phyloP scores from a whole-genome alignment of 2,113 vertebrate species.

The Heptranchias perlo region DNA sequence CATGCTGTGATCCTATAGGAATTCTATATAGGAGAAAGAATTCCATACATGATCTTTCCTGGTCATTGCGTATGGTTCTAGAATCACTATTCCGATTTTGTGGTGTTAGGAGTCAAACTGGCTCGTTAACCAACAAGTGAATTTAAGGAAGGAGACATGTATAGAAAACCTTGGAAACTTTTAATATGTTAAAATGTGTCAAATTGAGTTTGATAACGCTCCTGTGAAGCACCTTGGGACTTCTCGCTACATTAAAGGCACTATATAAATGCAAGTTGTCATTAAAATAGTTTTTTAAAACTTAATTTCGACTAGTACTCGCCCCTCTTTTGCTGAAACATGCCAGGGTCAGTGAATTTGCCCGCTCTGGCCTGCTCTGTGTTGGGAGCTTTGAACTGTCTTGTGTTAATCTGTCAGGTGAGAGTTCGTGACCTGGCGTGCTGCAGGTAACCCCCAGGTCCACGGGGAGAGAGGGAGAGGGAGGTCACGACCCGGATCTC shows the following conservation, averaged over 20 bases:
- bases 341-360: neutral
- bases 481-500: neutral
- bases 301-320: neutral
- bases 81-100: neutral
- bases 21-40: neutral
- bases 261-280: too few species aligned
- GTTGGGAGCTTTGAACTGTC: conserved; percentile 1
- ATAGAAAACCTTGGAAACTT: neutral
- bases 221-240: too few species aligned
- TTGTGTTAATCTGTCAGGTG: conserved; percentile 24
- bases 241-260: too few species aligned
- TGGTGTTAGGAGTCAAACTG: neutral
- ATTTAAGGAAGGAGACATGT: neutral
- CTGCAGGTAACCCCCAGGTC: conserved; percentile 11
- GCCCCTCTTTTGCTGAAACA: neutral
- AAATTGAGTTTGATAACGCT: too few species aligned
- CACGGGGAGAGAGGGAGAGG: neutral
- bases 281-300: too few species aligned
- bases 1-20: neutral
- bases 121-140: neutral
- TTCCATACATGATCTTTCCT: too few species aligned
- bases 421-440: conserved; percentile 6
- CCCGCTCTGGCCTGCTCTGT: neutral
- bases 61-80: neutral
- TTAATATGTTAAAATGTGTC: neutral